Conservation (phyloP, 2,797 vertebrate genomes). For the Vultur gryphus region DNA sequence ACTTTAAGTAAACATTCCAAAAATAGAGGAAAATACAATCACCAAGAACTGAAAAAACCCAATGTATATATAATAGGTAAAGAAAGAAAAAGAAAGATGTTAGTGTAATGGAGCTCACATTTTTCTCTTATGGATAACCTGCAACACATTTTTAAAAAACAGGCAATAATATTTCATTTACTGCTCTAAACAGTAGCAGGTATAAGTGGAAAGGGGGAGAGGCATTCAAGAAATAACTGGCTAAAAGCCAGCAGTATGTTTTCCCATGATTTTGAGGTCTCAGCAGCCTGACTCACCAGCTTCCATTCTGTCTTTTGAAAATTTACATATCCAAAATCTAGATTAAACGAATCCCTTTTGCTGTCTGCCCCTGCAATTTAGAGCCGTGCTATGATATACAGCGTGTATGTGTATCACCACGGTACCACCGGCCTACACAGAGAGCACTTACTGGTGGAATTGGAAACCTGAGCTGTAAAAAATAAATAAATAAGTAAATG, state of each 20-base stretch:
- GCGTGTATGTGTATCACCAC: rapidly evolving
- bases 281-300: neutral
- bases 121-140: neutral
- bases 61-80: neutral
- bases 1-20: neutral
- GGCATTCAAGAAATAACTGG: neutral
- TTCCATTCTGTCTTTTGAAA: neutral
- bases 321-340: neutral
- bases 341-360: neutral
- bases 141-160: neutral
- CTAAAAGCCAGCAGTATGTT: neutral
- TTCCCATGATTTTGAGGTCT: neutral
- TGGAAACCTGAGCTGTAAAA: neutral
- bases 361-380: neutral
- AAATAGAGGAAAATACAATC: neutral
- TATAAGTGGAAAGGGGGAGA: neutral
- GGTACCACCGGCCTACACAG: neutral
- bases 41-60: neutral
- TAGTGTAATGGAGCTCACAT: neutral
- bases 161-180: neutral
- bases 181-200: neutral
- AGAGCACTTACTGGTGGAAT: neutral
- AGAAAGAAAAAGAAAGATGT: neutral
- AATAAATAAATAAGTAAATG: neutral
- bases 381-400: neutral